A percentile compares a stretch with the other conserved stretches of the same genome.
These are phyloP conservation scores for Falcunculus frontatus DNA, from an alignment of 2,113 vertebrate species.

Conservation along the genomic window DNA sequence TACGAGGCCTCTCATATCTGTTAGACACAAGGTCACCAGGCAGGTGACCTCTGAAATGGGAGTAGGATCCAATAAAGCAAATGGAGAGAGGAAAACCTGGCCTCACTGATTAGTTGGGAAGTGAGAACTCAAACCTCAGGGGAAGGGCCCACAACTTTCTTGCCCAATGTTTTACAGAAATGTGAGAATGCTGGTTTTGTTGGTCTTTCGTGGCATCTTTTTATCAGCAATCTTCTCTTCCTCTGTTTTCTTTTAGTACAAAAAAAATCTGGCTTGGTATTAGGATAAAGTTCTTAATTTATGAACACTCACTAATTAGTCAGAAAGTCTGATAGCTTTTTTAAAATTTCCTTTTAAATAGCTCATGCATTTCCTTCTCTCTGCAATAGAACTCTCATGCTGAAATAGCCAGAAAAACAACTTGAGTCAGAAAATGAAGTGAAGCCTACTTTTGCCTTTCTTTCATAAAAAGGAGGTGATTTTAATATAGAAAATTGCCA, in stretches of 20 bases:
- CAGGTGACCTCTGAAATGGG: not conserved
- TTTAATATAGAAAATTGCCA: not conserved
- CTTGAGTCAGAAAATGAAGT: not conserved
- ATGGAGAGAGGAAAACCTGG: not conserved
- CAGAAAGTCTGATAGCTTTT: not conserved
- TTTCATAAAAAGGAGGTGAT: not conserved
- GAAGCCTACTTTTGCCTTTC: not conserved
- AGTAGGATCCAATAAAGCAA: not conserved
- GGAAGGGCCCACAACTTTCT: not conserved
- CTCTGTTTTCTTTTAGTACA: not conserved
- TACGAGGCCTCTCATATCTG: fast-evolving
- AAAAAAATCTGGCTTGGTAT: not conserved
- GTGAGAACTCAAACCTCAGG: not conserved
- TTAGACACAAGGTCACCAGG: not conserved
- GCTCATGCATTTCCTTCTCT: not conserved
- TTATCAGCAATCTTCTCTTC: not conserved
- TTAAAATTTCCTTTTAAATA: conserved; percentile 8
- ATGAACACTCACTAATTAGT: not conserved
- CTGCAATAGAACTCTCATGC: not conserved
- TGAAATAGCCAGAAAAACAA: not conserved
- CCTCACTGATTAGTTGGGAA: not conserved
- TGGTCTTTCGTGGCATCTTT: not conserved
- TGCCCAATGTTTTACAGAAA: not conserved
- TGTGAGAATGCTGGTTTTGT: not conserved
- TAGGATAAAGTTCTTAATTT: not conserved